Percentiles rank a stretch among this genome's conserved stretches.
phyloP scores from a whole-genome alignment of 1,140 invertebrate genomes.

The Neoseiulus cucumeris region DNA sequence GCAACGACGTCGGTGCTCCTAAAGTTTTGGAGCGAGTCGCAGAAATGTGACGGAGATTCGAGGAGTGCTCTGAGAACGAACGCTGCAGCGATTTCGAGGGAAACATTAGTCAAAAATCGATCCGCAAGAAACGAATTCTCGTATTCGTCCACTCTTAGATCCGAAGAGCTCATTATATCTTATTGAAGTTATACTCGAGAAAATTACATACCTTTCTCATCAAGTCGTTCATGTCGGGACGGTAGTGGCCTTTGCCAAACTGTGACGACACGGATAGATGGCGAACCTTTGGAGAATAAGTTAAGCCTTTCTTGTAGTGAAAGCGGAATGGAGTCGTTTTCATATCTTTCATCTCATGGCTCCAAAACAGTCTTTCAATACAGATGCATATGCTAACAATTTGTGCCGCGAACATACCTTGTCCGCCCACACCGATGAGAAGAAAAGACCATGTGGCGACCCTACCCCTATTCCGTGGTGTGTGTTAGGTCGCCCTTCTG shows the following conservation, averaged over 20 bases:
- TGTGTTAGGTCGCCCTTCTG: background rate
- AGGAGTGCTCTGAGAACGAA: slow-evolving; percentile 3
- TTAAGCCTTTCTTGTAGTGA: no score
- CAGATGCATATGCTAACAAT: no score
- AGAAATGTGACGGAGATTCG: background rate
- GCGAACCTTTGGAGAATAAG: background rate
- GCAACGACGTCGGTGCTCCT: background rate
- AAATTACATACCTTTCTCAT: background rate
- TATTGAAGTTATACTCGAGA: background rate
- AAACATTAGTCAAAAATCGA: background rate
- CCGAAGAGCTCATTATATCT: background rate
- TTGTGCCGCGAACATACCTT: background rate
- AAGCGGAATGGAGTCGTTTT: no score
- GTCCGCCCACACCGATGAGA: background rate
- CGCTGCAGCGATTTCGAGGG: background rate
- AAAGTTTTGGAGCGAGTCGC: background rate
- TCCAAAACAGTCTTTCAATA: no score
- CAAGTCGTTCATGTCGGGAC: background rate
- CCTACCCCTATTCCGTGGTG: background rate
- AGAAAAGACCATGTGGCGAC: background rate
- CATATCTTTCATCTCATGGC: no score
- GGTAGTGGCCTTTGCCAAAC: slow-evolving; percentile 5
- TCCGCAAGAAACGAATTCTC: background rate
- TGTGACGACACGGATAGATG: background rate
- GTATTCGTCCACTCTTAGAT: background rate